Evolutionary conservation across 2,888 invertebrate genomes (phyloP), one percentile per base, ranked within the genome.

Genomic region (Ceriagrion tenellum): DNA sequence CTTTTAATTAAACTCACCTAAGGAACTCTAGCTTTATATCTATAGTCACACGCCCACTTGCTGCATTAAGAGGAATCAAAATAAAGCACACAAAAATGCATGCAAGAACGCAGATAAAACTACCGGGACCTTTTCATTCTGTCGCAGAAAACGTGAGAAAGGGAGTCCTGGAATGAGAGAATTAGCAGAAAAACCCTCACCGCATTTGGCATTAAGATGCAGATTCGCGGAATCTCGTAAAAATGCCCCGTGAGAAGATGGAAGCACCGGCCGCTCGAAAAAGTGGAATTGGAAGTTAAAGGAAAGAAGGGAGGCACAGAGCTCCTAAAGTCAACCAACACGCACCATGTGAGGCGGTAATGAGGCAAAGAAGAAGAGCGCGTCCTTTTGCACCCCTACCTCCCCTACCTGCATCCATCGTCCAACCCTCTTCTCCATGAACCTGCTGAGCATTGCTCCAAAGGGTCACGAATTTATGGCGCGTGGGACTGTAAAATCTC

Each of bases 401-500:
- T n/a, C 35, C 81, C 59, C 35, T 30, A n/a, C n/a, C n/a, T n/a
- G n/a, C n/a, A n/a, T n/a, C n/a, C n/a, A n/a, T n/a, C n/a, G n/a
- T n/a, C n/a, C n/a, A n/a, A n/a, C n/a, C n/a, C n/a, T n/a, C 81
- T 81, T 6, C 35, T 35, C 81, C 35, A 81, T 81, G 81, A 81
- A 81, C 35, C 30, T 26, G 81, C 59, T 59, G 18, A 59, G 20
- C 23, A 81, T 10, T 81, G 81, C 81, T 81, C 35, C 81, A 81
- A 35, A 35, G 81, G 81, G 81, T 81, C 81, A 81, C 81, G 81
- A 8, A 81, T 81, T 81, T 81, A 81, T 81, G 81, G 30, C 26
- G 81, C 81, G 30, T 18, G 81, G 81, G 81, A 81, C 81, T 81
- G 81, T 81, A 81, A 81, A 81, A 81, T 81, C 81, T 81, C 81